Base-by-base conservation (phyloP, 53 echinoderm and acorn worm species). In the Astropecten irregularis region DNA sequence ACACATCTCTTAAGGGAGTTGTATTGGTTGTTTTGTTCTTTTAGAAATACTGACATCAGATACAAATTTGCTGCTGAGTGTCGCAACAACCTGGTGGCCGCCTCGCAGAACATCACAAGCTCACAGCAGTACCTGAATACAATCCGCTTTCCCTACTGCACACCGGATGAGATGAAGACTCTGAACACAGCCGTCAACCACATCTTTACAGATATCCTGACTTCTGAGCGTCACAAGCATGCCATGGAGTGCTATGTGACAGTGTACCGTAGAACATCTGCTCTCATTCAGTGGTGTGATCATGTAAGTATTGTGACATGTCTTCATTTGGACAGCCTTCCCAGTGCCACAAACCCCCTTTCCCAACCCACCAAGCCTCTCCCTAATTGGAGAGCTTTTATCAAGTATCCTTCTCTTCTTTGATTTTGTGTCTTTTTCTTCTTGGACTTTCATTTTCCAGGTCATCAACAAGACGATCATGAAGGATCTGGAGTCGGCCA, bases 61-160 rank as follows among this genome's bases (percentile, higher is more conserved):
- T 94, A 94, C 69, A 88, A 92, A 62, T 92, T 89, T 88, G 94
- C 99, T 2, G 94, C 99, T 0, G 99, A 99, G 58, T 87, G 92
- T n/a, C 84, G 99, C 9, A 99, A 99, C 90, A 99, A 99, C 76
- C 77, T 99, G 1, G 93, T 99, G 5, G 99, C 99, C 0, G 94
- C 92, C 1, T 79, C 84, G 2, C 99, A 99, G 83, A 99, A 99
- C 88, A 89, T 99, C 74, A 83, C 86, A 21, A 92, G 92, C 29
- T 82, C 99, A 2, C 90, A 90, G 68, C 66, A 87, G 22, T 99
- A 99, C 84, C 86, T 99, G 58, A 92, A 69, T 74, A 92, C 92
- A 63, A 94, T 99, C 55, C 94, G 85, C 33, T 99, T 99, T 81
- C 99, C 99, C 0, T 99, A 99, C 89, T 99, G 99, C 84, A 99